Evolutionary conservation across 2,888 invertebrate genomes (phyloP).

Genomic region (Eurytoma adleriae): DNA sequence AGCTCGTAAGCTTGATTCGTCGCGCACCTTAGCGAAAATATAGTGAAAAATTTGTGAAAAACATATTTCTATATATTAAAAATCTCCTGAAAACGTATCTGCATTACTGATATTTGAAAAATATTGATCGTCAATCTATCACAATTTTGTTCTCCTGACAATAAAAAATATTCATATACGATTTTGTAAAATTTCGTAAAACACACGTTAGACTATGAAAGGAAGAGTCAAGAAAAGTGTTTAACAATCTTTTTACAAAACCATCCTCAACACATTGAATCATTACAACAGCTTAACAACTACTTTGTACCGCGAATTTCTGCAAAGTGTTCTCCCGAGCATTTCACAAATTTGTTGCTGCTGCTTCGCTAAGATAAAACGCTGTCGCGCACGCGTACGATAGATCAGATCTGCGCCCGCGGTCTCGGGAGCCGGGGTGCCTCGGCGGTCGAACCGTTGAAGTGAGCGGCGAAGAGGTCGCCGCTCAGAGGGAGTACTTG

Average conservation of each 20-base stretch:
- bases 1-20: slow-evolving; percentile 26
- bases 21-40: slow-evolving; percentile 17
- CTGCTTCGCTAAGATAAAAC: no score
- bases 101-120: no score
- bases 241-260: neutral
- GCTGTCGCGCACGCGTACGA: neutral
- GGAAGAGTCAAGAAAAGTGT: no score
- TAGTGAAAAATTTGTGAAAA: slow-evolving; percentile 12
- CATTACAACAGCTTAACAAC: neutral
- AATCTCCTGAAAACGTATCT: no score
- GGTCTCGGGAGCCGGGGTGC: no score
- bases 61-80: no score
- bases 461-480: neutral
- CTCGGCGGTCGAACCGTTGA: neutral
- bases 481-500: slow-evolving; percentile 63
- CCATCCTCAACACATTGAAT: neutral
- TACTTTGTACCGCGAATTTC: slow-evolving; percentile 24
- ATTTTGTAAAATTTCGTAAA: no score
- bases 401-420: no score
- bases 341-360: slow-evolving; percentile 15
- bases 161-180: no score
- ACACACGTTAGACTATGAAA: no score
- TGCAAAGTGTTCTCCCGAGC: slow-evolving; percentile 15
- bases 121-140: no score
- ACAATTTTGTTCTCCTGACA: no score